Conservation (phyloP, 2,113 vertebrate genomes). For the Eclectus roratus region DNA sequence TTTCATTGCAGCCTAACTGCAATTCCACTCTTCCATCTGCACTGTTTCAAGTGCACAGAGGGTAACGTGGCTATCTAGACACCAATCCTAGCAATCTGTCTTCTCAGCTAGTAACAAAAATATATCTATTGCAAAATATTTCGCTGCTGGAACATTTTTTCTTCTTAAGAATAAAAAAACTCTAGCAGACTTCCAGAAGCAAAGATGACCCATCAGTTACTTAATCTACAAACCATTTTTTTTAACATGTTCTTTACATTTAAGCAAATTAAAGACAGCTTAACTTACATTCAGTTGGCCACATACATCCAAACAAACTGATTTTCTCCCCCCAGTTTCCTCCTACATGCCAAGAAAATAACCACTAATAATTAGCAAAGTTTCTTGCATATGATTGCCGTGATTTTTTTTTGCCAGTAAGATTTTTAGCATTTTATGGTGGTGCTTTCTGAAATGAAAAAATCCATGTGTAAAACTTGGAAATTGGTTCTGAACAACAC, state of each 20-base stretch:
- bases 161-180: neutral
- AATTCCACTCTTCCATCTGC: neutral
- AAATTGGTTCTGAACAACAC: neutral
- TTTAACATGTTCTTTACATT: neutral
- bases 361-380: neutral
- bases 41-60: neutral
- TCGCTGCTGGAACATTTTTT: neutral
- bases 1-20: neutral
- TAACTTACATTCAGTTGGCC: neutral
- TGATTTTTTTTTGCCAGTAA: neutral
- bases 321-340: neutral
- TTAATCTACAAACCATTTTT: neutral
- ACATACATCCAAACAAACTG: neutral
- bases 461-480: accelerated
- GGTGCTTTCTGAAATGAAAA: neutral
- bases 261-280: neutral
- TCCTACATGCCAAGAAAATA: neutral
- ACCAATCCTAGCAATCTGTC: neutral
- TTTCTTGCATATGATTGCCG: neutral
- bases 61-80: neutral
- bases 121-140: neutral
- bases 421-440: neutral
- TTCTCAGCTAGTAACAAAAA: neutral
- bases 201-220: neutral
- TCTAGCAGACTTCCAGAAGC: neutral